Base-by-base conservation (phyloP, 2,797 vertebrate genomes). In the Sparus aurata region DNA sequence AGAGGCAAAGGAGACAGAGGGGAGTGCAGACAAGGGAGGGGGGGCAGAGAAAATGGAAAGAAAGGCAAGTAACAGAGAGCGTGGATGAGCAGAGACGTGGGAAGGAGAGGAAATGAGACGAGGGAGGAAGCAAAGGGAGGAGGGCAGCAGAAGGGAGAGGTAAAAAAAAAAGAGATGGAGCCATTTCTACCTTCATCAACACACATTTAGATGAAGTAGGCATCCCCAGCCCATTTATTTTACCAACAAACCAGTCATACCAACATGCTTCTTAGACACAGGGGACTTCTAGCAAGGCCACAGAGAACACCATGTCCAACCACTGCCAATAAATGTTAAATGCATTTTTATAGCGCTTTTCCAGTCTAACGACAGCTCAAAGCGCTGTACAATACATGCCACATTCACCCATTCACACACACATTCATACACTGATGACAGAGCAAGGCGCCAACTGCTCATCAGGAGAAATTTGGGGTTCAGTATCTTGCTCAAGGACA, bases 31-130 rank as follows among this genome's bases (percentile, higher is more conserved):
- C 22, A 20, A 70, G 73, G 73, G 64, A 57, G 5, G 11, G 23
- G 75, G 60, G 50, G 46, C 3, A 68, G 79, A 46, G 52, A 66
- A 75, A 66, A 77, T 75, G 59, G 49, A 69, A 82, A 67, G 69
- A 71, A 72, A 83, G 67, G n/a, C 53, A 46, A 65, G 80, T 49
- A 65, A 43, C 63, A 55, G 23, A 64, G 53, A 64, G 74, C 11
- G 52, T 59, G 61, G 77, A 79, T 22, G 67, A 86, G 67, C 73
- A 71, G 52, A 81, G 50, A 80, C 45, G 66, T 72, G 79, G 66
- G 75, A 69, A 84, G 73, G 58, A 75, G 59, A 83, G 66, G 62
- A 80, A 85, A 83, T 81, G 81, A 77, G 80, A 59, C 25, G 61
- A 81, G 60, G 75, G 72, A 81, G 66, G 67, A 64, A 74, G 73